Percentiles rank a stretch among this genome's conserved stretches.
Evolutionary conservation across 2,888 invertebrate species (phyloP).

Genomic region (Eilema caniola): DNA sequence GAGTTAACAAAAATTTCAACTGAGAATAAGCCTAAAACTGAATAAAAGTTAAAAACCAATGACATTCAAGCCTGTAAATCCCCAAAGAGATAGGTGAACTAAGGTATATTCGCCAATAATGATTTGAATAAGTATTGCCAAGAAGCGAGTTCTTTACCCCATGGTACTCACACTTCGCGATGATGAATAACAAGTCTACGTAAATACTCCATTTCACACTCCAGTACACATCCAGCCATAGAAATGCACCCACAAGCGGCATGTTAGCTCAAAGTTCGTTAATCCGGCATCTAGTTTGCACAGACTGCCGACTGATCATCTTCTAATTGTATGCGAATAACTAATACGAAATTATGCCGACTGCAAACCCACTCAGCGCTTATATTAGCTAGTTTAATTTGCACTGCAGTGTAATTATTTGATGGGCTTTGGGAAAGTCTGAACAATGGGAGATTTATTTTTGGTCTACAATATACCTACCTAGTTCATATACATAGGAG

Average conservation of each 20-base stretch:
- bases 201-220: slow-evolving; percentile 21
- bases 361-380: slow-evolving; percentile 40
- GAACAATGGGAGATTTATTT: neutral
- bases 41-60: too few relatives aligned
- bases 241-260: slow-evolving; percentile 45
- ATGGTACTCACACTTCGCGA: neutral
- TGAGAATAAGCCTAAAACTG: too few relatives aligned
- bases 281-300: slow-evolving; percentile 58
- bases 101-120: too few relatives aligned
- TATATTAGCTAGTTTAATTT: slow-evolving; percentile 38
- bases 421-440: slow-evolving; percentile 6
- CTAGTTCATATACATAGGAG: neutral
- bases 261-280: slow-evolving; percentile 64
- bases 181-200: neutral
- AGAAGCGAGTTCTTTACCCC: too few relatives aligned
- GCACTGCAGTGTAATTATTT: slow-evolving; percentile 27
- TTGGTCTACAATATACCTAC: neutral
- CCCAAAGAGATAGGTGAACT: too few relatives aligned
- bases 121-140: too few relatives aligned
- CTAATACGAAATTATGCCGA: slow-evolving; percentile 58
- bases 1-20: too few relatives aligned
- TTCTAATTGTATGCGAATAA: slow-evolving; percentile 72
- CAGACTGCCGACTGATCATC: slow-evolving; percentile 62
- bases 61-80: too few relatives aligned
- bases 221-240: slow-evolving; percentile 41